phyloP scores from a whole-genome alignment of 2,113 vertebrate species.

The Pao palembangensis region DNA sequence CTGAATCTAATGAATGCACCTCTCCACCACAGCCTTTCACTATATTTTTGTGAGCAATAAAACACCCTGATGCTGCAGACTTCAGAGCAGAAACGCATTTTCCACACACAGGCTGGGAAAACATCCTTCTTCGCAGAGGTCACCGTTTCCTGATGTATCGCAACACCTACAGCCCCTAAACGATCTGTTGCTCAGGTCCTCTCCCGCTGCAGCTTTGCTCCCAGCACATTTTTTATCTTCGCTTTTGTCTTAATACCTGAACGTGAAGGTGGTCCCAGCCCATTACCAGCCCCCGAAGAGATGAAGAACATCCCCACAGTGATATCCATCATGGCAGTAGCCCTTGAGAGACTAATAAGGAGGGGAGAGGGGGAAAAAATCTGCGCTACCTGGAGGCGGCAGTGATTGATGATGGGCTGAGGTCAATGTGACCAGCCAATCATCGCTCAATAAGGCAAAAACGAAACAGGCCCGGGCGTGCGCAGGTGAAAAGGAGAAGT shows the following conservation, averaged over 20 bases:
- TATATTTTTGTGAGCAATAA: constrained; percentile 3
- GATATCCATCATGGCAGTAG: constrained; percentile 46
- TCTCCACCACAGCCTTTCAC: constrained; percentile 26
- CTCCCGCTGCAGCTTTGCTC: background rate
- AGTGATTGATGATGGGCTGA: constrained; percentile 62
- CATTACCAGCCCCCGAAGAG: constrained; percentile 40
- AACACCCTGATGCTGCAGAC: constrained; percentile 6
- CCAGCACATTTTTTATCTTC: constrained; percentile 7
- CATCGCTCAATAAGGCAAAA: constrained; percentile 63
- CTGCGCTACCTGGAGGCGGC: constrained; percentile 32
- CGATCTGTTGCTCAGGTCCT: constrained; percentile 36
- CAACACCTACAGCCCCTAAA: constrained; percentile 19
- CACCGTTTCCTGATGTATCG: constrained; percentile 27
- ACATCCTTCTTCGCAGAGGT: constrained; percentile 34
- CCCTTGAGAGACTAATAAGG: constrained; percentile 52
- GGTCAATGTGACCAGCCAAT: constrained; percentile 66
- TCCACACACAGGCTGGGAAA: constrained; percentile 10
- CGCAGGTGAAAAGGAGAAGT: constrained; percentile 15
- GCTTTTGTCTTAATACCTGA: constrained; percentile 21
- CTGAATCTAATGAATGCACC: constrained; percentile 25
- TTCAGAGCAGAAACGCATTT: background rate
- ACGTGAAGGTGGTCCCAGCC: constrained; percentile 36
- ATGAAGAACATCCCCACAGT: constrained; percentile 51
- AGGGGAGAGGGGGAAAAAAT: constrained; percentile 23
- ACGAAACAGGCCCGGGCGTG: constrained; percentile 25